phyloP scores from a whole-genome alignment of 2,797 vertebrate genomes.

The Xiphorhynchus erythropygius region DNA sequence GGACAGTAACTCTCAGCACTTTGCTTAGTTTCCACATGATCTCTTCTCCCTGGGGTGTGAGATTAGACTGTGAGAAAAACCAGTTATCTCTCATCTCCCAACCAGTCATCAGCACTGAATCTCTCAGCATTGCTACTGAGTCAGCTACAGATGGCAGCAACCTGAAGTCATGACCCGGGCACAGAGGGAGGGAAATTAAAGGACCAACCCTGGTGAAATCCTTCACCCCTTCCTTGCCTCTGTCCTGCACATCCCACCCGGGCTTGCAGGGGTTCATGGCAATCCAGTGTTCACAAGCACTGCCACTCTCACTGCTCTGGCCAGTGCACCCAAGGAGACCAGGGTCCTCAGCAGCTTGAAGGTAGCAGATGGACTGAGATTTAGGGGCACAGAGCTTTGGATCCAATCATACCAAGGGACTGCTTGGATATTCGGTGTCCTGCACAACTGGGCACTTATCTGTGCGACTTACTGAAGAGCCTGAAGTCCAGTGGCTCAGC shows the following conservation, averaged over 20 bases:
- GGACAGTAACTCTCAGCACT: conserved; percentile 9
- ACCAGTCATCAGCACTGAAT: background rate
- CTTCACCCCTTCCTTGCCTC: background rate
- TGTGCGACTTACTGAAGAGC: background rate
- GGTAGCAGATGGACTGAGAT: background rate
- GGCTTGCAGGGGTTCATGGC: accelerated
- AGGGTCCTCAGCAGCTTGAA: background rate
- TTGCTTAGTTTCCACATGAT: background rate
- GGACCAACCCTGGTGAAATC: background rate
- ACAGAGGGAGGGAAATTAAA: background rate
- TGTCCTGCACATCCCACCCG: background rate
- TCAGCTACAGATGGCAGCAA: background rate
- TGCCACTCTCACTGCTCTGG: background rate
- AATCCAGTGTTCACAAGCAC: background rate
- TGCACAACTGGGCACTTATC: background rate
- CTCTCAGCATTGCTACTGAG: background rate
- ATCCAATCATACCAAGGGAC: background rate
- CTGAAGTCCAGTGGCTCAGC: background rate
- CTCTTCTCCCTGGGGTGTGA: background rate
- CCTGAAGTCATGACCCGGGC: background rate
- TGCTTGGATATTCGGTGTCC: background rate
- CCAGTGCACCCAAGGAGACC: background rate
- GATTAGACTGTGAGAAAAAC: background rate
- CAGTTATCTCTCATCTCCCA: background rate
- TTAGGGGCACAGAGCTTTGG: background rate